Evolutionary conservation across 1,140 invertebrate species (phyloP), one percentile per base, ranked within the genome.

Genomic region (Camponotus vicinus): DNA sequence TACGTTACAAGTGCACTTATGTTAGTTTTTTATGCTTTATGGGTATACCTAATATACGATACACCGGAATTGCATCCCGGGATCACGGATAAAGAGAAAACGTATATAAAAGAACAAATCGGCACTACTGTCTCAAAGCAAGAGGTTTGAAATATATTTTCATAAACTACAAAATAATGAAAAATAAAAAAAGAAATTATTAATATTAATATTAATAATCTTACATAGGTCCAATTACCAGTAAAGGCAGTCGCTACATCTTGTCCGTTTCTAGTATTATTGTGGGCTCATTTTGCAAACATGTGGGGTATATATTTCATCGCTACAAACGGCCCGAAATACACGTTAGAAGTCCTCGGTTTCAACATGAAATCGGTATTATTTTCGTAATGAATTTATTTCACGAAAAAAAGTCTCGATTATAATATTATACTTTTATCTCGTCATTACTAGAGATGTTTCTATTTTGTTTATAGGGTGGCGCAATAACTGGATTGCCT

Each of bases 251-350:
- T 97, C 32, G 87, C 95, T 1, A 95, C 96, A 3, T 97, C 97
- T 0, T 85, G 96, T 52, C 97, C 97, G 42, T 97, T 97, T 92
- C 95, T 97, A 93, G 96, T 96, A 0, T 94, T 97, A 84, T 86
- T 96, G 6, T 93, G 97, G 84, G 93, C 97, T n/a, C 97, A 98
- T 87, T 97, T 97, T 90, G 97, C 97, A 40, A 97, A 97, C 87
- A 95, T 97, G 91, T 98, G 97, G 97, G 97, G 97, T 6, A 95
- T 99, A 88, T 97, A 97, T 88, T 97, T 98, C 87, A 97, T 99
- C 88, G 96, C 99, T 85, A 98, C 97, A 0, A 97, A 97, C 70
- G 97, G 98, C 6, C 98, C 98, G 0, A 98, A 98, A 78, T 99
- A 98, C 93, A 97, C 99, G 88, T 97, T 97, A 52, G 96, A 97